These are phyloP conservation scores for Corythoichthys haematopterus DNA, from an alignment of 2,113 vertebrate species.

Conservation along the genomic window DNA sequence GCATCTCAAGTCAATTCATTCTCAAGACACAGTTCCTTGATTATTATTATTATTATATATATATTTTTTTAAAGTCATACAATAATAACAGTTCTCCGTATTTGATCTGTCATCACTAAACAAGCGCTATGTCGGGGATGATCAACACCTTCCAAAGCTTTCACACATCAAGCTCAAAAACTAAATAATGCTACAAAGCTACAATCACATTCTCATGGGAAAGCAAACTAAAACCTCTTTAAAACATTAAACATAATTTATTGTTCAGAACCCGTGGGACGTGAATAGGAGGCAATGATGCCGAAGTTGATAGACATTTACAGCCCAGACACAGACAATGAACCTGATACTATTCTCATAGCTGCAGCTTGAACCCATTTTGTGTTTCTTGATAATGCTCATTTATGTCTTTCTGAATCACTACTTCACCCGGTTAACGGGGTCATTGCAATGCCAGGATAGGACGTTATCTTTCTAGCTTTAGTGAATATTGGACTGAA, in stretches of 20 bases:
- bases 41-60: no score
- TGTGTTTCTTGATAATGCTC: constrained; percentile 8
- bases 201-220: background rate
- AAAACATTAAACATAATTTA: constrained; percentile 14
- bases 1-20: no score
- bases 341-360: background rate
- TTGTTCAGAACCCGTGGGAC: constrained; percentile 8
- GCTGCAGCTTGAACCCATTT: background rate
- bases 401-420: constrained; percentile 15
- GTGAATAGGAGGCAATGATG: constrained; percentile 8
- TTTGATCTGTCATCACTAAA: constrained; percentile 43
- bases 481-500: constrained; percentile 9
- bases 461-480: constrained; percentile 21
- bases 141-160: constrained; percentile 41
- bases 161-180: constrained; percentile 22
- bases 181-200: constrained; percentile 4
- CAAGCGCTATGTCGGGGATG: constrained; percentile 44
- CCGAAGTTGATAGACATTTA: constrained; percentile 1
- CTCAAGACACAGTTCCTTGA: no score
- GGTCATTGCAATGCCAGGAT: constrained; percentile 34
- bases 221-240: constrained; percentile 13
- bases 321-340: background rate
- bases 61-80: no score
- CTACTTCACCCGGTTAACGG: constrained; percentile 35
- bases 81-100: no score